Conservation (phyloP, 2,113 vertebrate species). For the Marmota monax region DNA sequence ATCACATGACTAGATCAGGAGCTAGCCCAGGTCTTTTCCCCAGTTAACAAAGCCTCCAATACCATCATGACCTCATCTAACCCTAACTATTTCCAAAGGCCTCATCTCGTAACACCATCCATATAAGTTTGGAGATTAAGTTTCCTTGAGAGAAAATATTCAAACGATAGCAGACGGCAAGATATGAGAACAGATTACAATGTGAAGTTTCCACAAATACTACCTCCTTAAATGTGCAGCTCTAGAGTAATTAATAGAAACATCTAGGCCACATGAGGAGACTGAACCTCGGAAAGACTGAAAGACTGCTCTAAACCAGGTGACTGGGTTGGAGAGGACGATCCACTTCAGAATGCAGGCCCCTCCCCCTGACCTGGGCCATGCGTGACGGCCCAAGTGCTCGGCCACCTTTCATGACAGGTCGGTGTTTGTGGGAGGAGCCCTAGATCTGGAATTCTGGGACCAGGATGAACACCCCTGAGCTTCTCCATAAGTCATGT, state of each 20-base stretch:
- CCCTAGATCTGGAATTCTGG: neutral
- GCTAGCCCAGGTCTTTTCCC: neutral
- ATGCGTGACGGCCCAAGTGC: rapidly evolving
- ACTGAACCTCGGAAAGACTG: neutral
- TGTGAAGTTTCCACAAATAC: too few relatives aligned
- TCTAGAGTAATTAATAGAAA: neutral
- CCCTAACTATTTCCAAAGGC: neutral
- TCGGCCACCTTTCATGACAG: rapidly evolving
- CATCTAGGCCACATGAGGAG: neutral
- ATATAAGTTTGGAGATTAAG: neutral
- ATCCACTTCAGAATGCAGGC: rapidly evolving
- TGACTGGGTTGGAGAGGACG: rapidly evolving
- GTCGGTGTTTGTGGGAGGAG: rapidly evolving
- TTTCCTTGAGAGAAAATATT: neutral
- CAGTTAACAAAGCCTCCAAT: neutral
- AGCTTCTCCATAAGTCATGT: rapidly evolving
- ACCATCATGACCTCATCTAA: neutral
- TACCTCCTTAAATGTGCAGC: neutral
- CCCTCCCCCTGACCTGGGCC: neutral
- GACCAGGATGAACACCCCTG: neutral
- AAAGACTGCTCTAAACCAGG: neutral
- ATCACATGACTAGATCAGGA: neutral
- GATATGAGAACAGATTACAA: neutral
- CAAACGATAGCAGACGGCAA: neutral
- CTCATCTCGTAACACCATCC: neutral